Evolutionary conservation across 2,888 invertebrate genomes (phyloP), one percentile per base, ranked within the genome.

Genomic region (Notodonta ziczac): DNA sequence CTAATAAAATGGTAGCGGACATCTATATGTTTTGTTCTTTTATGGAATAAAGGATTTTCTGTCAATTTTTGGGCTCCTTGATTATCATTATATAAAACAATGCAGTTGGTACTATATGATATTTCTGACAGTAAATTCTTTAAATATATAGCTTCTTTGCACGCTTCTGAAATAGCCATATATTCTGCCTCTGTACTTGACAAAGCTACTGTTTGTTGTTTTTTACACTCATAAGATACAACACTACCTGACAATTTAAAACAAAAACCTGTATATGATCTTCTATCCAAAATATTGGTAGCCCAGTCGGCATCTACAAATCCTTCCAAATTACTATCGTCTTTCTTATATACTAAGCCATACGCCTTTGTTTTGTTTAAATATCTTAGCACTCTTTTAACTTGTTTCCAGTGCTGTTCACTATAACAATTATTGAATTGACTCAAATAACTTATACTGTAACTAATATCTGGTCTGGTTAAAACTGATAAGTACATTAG

Each of bases 401-500:
- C 53, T 4, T 53, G 35, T 53, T 35, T 35, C 32, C 53, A 53
- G n/a, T 53, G 53, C 13, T 32, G 14, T 35, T 13, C 13, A 1
- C 7, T 13, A 53, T 32, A 10, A n/a, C 53, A 53, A 53, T 53
- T 52, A 44, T 65, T 62, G 56, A 58, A 67, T 13, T 62, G 62
- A 59, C 59, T 61, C 16, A 63, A n/a, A 42, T 62, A 59, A 24
- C 63, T 60, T 10, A 61, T 48, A 14, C 56, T 52, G 56, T 58
- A 61, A 13, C 57, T 60, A n/a, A 66, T 59, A 48, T 66, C 65
- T 51, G 68, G 68, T 32, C 63, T 53, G 8, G 67, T 58, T 14
- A 56, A 42, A 12, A 65, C 65, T 7, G 68, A 57, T 42, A 67
- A 53, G 46, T 65, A 67, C 62, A 65, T 67, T 35, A 65, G 44